Conservation (phyloP, 2,113 vertebrate genomes). For the Phoenicopterus ruber region DNA sequence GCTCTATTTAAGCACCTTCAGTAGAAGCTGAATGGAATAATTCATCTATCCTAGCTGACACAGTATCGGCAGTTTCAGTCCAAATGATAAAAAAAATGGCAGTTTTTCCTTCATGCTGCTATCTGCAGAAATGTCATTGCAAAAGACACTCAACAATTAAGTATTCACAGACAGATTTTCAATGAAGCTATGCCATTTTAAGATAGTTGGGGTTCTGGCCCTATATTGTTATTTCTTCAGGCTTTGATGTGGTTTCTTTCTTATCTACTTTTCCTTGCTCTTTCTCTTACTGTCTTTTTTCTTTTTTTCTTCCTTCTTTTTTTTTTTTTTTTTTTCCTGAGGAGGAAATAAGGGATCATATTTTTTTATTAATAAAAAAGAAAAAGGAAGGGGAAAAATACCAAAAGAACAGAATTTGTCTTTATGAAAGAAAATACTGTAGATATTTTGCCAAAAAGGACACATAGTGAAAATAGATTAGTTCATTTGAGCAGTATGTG, state of each 20-base stretch:
- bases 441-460: constrained; percentile 80
- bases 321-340: neutral
- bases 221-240: neutral
- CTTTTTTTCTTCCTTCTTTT: neutral
- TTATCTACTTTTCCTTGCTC: neutral
- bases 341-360: constrained; percentile 58
- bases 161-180: neutral
- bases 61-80: neutral
- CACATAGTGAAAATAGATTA: constrained; percentile 83
- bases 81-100: neutral
- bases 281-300: neutral
- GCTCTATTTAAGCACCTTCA: neutral
- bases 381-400: constrained; percentile 31
- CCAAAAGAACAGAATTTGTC: constrained; percentile 73
- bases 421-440: constrained; percentile 79
- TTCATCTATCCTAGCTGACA: neutral
- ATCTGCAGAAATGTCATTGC: neutral
- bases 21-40: neutral
- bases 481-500: constrained; percentile 78
- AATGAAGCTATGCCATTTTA: neutral
- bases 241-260: neutral
- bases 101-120: neutral
- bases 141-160: neutral
- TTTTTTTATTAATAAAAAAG: constrained; percentile 63
- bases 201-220: neutral